These are phyloP conservation scores for Aleiodes leptofemur DNA, from an alignment of 2,888 invertebrate genomes.

Conservation along the genomic window DNA sequence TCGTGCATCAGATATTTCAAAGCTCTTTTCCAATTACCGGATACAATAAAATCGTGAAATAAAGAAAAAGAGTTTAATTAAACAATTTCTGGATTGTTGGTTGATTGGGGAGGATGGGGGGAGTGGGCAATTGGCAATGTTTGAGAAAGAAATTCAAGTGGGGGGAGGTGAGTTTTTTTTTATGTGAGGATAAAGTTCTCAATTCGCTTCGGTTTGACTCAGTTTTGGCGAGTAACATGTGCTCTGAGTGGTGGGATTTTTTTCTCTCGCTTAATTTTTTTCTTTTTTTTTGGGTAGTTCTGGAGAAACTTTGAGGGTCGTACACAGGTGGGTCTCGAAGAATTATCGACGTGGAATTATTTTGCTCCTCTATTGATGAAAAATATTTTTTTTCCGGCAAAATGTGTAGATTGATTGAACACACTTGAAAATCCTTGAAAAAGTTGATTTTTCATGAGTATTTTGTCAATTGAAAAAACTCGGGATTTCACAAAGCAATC, in stretches of 20 bases:
- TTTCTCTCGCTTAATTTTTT: neutral
- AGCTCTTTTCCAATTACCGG: slow-evolving; percentile 24
- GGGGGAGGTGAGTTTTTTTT: slow-evolving; percentile 19
- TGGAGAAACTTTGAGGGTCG: neutral
- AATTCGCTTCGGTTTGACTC: slow-evolving; percentile 46
- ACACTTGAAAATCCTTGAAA: no score
- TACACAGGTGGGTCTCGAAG: slow-evolving; percentile 1
- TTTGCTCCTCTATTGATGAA: neutral
- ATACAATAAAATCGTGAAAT: slow-evolving; percentile 3
- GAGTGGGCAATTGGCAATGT: neutral
- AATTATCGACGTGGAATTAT: slow-evolving; percentile 29
- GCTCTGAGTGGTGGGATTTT: slow-evolving; percentile 20
- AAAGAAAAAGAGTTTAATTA: slow-evolving; percentile 14
- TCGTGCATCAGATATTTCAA: slow-evolving; percentile 26
- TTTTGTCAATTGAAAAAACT: no score
- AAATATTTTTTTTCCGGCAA: no score
- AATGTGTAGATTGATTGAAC: no score
- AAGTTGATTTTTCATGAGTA: no score
- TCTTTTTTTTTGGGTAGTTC: neutral
- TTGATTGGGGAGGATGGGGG: neutral
- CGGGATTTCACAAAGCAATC: neutral
- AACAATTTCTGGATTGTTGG: slow-evolving; percentile 18
- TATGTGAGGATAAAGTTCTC: slow-evolving; percentile 42
- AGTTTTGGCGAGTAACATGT: slow-evolving; percentile 47
- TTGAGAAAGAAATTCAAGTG: slow-evolving; percentile 35